phyloP scores from a whole-genome alignment of 2,113 vertebrate genomes.

The Ctenomys sociabilis region DNA sequence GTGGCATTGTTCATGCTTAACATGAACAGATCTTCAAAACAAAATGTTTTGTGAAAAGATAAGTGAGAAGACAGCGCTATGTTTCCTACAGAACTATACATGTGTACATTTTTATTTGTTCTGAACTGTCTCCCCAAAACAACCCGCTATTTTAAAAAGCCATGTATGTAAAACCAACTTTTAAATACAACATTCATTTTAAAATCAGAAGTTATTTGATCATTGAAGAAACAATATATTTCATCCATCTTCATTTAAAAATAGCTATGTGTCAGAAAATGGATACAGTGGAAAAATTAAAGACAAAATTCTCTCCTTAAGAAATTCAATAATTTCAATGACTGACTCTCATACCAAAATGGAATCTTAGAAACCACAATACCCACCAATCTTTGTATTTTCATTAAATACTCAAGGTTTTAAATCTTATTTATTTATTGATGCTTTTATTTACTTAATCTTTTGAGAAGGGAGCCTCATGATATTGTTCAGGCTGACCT shows the following conservation, averaged over 20 bases:
- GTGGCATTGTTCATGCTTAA: background rate
- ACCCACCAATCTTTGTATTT: constrained; percentile 18
- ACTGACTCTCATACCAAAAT: background rate
- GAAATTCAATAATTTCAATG: constrained; percentile 9
- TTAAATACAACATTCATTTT: constrained; percentile 8
- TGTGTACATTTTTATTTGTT: background rate
- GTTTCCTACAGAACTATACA: background rate
- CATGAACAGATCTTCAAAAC: background rate
- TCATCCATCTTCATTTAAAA: background rate
- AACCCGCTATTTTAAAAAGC: background rate
- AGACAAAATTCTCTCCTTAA: background rate
- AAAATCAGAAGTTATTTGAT: background rate
- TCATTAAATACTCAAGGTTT: background rate
- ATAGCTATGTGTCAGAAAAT: background rate
- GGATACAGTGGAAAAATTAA: background rate
- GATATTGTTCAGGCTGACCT: background rate
- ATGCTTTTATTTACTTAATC: background rate
- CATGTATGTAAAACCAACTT: background rate
- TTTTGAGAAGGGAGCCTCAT: background rate
- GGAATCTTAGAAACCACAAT: constrained; percentile 7
- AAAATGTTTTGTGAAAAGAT: background rate
- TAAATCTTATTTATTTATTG: background rate
- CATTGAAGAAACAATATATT: background rate
- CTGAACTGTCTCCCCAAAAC: background rate
- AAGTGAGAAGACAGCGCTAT: background rate